Evolutionary conservation across 2,888 invertebrate genomes (phyloP).

Genomic region (Hydropsyche betteni): DNA sequence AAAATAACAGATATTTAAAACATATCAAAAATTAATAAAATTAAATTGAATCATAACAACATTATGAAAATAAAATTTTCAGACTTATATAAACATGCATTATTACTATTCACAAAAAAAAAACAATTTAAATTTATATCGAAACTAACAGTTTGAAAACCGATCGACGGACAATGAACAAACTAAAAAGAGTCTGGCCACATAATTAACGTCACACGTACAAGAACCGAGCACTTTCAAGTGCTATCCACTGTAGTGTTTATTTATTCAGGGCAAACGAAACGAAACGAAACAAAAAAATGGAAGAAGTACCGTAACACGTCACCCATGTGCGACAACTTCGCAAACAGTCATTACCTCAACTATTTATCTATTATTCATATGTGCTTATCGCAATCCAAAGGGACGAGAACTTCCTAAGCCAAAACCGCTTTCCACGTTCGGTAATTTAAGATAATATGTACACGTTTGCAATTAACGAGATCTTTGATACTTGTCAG

Average conservation of each 20-base stretch:
- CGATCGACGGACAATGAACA: neutral
- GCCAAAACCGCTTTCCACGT: too few relatives aligned
- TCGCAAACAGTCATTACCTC: conserved; percentile 29
- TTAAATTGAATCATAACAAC: too few relatives aligned
- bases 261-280: conserved; percentile 47
- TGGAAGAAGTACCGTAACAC: conserved; percentile 19
- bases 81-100: too few relatives aligned
- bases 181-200: conserved; percentile 13
- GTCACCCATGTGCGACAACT: conserved; percentile 24
- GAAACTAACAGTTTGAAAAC: conserved; percentile 3
- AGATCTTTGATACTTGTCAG: too few relatives aligned
- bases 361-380: conserved; percentile 20
- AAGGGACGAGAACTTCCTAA: too few relatives aligned
- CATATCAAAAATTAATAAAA: too few relatives aligned
- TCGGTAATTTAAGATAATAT: too few relatives aligned
- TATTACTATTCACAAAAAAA: too few relatives aligned
- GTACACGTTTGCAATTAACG: too few relatives aligned
- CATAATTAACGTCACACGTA: conserved; percentile 45
- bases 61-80: too few relatives aligned
- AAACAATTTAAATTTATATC: too few relatives aligned
- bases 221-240: conserved; percentile 11
- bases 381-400: neutral
- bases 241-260: conserved; percentile 46
- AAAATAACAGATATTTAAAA: too few relatives aligned
- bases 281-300: conserved; percentile 15